Base-by-base conservation (phyloP, 2,113 vertebrate species). In the Pipa parva region DNA sequence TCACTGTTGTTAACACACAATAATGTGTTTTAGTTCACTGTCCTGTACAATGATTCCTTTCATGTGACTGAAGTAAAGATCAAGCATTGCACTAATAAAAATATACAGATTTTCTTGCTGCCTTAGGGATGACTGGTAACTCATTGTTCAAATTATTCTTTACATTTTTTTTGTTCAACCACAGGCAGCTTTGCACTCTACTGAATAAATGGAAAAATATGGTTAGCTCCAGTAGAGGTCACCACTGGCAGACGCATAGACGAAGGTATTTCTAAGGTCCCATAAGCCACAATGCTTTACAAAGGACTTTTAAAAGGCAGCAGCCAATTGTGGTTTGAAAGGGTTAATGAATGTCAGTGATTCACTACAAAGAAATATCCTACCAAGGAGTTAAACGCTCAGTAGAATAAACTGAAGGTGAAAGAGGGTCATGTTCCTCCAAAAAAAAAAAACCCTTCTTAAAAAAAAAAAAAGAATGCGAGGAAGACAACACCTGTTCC, bases 401-500 rank as follows among this genome's bases (percentile, higher is more conserved):
- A 70, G 66, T 54, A 58, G 66, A 70, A 61, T 61, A 70, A 36
- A 70, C 57, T 12, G 54, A 54, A 49, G 66, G 66, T 70, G 66
- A 70, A 61, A 46, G 49, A 54, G 66, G 66, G 66, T 70, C 66
- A 70, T 70, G 66, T 70, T 70, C 46, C 66, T 70, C 64, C 55
- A 54, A 54, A 54, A 20, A 56, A 36, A 58, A 20, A 49, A 27
- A 45, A 54, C 45, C 39, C 66, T 37, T 61, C 61, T 60, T 37
- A 39, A 61, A 60, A 70, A 70, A 61, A 33, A 39, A 61, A 60
- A 70, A 70, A 61, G 48, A 70, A 70, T 70, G 57, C 12, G 61
- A 70, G 66, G 54, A 70, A 61, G 65, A 70, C 66, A 61, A 48
- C 66, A 70, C 66, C 66, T 70, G 66, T 70, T 70, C 66, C 61